Conservation (phyloP, 2,113 vertebrate species). For the Oreochromis niloticus region DNA sequence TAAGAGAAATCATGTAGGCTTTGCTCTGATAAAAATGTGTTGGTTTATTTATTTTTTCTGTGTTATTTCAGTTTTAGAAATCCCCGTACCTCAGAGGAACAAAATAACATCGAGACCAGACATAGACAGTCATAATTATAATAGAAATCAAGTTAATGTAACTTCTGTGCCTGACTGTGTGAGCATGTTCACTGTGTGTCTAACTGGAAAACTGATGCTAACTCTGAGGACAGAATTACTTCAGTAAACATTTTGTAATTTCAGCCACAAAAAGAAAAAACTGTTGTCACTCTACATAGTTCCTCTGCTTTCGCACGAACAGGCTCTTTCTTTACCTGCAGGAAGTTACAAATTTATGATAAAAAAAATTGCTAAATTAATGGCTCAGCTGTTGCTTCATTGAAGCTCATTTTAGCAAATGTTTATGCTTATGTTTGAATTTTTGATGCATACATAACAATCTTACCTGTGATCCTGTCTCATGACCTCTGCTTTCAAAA, state of each 20-base stretch:
- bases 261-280: rapidly evolving
- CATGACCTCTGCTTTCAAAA: background rate
- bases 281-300: background rate
- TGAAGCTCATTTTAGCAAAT: background rate
- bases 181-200: background rate
- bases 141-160: background rate
- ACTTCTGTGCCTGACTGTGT: background rate
- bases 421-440: rapidly evolving
- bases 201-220: background rate
- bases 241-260: background rate
- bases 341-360: background rate
- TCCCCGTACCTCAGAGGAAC: background rate
- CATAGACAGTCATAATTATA: background rate
- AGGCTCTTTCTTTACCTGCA: background rate
- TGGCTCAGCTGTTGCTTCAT: background rate
- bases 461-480: background rate
- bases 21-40: background rate
- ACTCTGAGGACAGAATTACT: background rate
- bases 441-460: rapidly evolving
- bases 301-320: rapidly evolving
- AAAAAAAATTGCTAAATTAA: background rate
- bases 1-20: background rate
- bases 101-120: background rate
- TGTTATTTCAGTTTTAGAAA: background rate
- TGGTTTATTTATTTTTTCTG: rapidly evolving